These are phyloP conservation scores for Aspidiotus destructor DNA, from an alignment of 2,888 invertebrate species.

Conservation along the genomic window DNA sequence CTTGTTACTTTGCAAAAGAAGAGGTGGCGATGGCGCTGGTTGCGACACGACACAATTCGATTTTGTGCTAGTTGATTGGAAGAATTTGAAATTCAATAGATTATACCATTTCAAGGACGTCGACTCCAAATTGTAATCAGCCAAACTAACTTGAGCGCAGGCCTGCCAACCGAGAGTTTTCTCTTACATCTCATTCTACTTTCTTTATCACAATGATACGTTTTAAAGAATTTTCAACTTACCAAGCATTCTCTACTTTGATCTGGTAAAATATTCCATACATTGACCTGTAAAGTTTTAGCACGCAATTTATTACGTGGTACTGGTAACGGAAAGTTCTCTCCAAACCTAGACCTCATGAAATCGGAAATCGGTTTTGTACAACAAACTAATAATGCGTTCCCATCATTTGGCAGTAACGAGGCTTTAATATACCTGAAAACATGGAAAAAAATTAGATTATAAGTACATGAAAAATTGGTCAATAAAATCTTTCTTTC, in stretches of 20 bases:
- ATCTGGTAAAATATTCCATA: slow-evolving; percentile 58
- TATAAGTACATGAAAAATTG: too few species aligned
- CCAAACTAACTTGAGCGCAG: slow-evolving; percentile 88
- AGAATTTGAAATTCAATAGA: slow-evolving; percentile 71
- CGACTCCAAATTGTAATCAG: slow-evolving; percentile 79
- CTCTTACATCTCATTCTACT: background rate
- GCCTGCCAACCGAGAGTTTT: slow-evolving; percentile 52
- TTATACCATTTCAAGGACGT: slow-evolving; percentile 90
- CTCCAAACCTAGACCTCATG: slow-evolving; percentile 65
- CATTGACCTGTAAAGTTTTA: slow-evolving; percentile 83
- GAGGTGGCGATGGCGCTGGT: slow-evolving; percentile 2
- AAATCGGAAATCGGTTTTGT: slow-evolving; percentile 62
- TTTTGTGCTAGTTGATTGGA: slow-evolving; percentile 44
- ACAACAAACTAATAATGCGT: slow-evolving; percentile 50
- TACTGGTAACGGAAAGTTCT: slow-evolving; percentile 63
- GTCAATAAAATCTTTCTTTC: too few species aligned
- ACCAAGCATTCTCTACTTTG: slow-evolving; percentile 75
- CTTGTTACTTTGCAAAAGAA: slow-evolving; percentile 39
- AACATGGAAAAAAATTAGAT: slow-evolving; percentile 26
- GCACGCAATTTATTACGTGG: slow-evolving; percentile 66
- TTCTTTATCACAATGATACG: background rate
- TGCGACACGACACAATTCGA: background rate
- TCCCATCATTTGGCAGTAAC: slow-evolving; percentile 54
- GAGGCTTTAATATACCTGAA: slow-evolving; percentile 67
- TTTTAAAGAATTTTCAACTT: slow-evolving; percentile 42